Conservation (phyloP, 30 jellyfish, hydroid and myxozoan genomes). For the Chrysaora quinquecirrha region DNA sequence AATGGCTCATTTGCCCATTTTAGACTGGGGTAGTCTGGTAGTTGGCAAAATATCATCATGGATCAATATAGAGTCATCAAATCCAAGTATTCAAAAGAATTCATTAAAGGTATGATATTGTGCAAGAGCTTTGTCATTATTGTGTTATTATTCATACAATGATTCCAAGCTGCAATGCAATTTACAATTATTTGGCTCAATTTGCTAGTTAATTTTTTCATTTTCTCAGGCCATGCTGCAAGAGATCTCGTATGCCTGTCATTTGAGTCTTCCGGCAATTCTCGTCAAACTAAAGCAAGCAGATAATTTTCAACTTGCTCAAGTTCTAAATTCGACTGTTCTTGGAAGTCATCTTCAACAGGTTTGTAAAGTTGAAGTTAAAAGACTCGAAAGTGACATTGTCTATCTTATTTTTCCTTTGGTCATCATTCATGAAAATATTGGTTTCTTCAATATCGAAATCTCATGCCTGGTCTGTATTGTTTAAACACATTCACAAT, state of each 20-base stretch:
- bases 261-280: conserved; percentile 92
- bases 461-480: no score
- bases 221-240: conserved; percentile 69
- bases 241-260: conserved; percentile 88
- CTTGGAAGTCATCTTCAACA: conserved; percentile 87
- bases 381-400: no score
- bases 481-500: no score
- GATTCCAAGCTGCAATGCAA: no score
- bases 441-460: no score
- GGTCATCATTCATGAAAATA: no score
- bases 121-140: no score
- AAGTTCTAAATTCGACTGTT: conserved; percentile 65
- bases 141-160: no score
- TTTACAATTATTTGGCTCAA: no score
- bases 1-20: no score
- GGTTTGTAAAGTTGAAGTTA: conserved; percentile 15
- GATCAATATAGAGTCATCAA: conserved; percentile 80
- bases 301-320: conserved; percentile 83
- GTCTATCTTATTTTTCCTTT: no score
- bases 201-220: no score
- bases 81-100: conserved; percentile 64
- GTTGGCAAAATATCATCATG: conserved; percentile 98
- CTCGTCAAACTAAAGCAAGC: conserved; percentile 65
- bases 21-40: conserved; percentile 96
- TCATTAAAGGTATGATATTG: conserved; percentile 56